Evolutionary conservation across 2,113 vertebrate species (phyloP), one percentile per base, ranked within the genome.

Genomic region (Coryphaenoides rupestris): DNA sequence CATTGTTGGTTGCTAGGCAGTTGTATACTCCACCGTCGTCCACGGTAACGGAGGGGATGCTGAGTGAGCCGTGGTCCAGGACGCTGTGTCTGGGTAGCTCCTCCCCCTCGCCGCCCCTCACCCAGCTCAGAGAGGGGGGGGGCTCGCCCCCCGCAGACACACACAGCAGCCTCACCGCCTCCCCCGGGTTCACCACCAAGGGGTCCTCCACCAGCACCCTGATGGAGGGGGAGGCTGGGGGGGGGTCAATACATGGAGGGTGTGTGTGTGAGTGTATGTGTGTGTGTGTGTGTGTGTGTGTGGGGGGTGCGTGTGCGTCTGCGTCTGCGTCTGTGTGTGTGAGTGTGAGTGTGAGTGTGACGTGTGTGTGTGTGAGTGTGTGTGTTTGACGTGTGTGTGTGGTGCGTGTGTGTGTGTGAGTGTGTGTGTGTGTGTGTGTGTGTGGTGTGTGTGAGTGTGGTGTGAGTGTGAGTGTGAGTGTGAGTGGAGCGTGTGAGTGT

Each of bases 1-100:
- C 86, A 19, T 84, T 81, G 78, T 88, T 88, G 64, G 76, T 72
- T 0, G 82, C 84, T 40, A 78, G n/a, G 17, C 86, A 88, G 72
- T 33, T 85, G 81, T 85, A 88, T 45, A 40, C 15, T 1, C 86
- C 84, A 1, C 79, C 76, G 4, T 88, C 79, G 0, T 85, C 79
- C 1, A 62, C 26, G 1, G 64, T 74, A 3, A 85, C 16, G 0
- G 45, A 56, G 0, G 82, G 84, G 67, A 88, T 4, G 2, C 76
- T 88, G 56, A 88, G 70, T 0, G 73, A 77, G 21, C 84, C 86
- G 0, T 70, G 69, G 1, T 72, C 67, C n/a, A 77, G 3, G 0
- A 71, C 21, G 45, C 82, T 79, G 65, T 75, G 66, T 65, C 60
- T 69, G 0, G 86, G 86, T 0, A 88, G 81, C 55, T 74, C 76